Base-by-base conservation (phyloP, 2,113 vertebrate species). In the Hippocampus abdominalis region DNA sequence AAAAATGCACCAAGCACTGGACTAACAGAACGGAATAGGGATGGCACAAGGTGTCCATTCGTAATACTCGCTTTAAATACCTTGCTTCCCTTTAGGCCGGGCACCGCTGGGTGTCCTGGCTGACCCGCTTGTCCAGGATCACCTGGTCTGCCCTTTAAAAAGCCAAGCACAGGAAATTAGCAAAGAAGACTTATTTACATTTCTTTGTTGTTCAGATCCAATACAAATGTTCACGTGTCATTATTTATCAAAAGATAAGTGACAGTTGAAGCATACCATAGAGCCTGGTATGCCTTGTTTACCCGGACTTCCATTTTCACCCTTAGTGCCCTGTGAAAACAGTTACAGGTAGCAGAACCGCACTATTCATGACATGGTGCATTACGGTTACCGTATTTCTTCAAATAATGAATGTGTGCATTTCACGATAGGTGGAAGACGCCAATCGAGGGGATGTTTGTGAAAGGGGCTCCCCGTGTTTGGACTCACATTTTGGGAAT, bases 71-170 rank as follows among this genome's bases (percentile, higher is more conserved):
- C 6, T 36, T 36, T 36, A 54, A 64, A 8, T n/a, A 97, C 97
- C 94, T 94, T 95, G 86, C 82, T 84, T 77, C 95, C 96, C 64
- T 88, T 88, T 51, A 88, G 81, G 74, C 96, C 96, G 70, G 94
- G 94, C 77, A 95, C 90, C 54, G 96, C 97, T 29, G 93, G 89
- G 76, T 95, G 94, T 74, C 96, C 96, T 51, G 94, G 94, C 74
- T 95, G 91, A 68, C 97, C 96, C 65, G 89, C 80, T 42, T 57
- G 53, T 51, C 96, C 96, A 21, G 86, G 81, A 53, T 88, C 71
- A 71, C 97, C 97, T 80, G 81, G 42, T 66, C 92, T 93, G 76
- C 97, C 97, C 97, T 98, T 76, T 53, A 72, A 74, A 67, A 68
- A 0, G 3, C 65, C 65, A 68, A 36, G 2, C 68, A 48, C 60